phyloP scores from a whole-genome alignment of 2,888 invertebrate genomes.

The Hypomecis atomaria region DNA sequence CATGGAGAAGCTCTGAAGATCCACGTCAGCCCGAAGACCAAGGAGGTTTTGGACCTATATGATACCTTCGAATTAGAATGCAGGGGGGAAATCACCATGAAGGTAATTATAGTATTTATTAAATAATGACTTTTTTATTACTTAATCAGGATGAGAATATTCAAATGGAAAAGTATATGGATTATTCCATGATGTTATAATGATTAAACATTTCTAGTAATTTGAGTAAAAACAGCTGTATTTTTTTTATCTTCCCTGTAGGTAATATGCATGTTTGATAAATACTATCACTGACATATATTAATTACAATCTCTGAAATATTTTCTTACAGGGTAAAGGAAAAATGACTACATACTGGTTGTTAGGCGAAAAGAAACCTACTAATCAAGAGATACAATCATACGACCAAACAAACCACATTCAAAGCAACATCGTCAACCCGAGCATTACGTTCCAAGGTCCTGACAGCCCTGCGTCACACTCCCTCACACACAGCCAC shows the following conservation, averaged over 20 bases:
- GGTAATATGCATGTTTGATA: background rate
- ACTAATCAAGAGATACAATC: constrained; percentile 49
- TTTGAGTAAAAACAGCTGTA: too few species aligned
- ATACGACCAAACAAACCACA: constrained; percentile 52
- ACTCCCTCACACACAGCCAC: constrained; percentile 71
- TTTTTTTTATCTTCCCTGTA: too few species aligned
- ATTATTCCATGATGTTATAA: too few species aligned
- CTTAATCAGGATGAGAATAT: too few species aligned
- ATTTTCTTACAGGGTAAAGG: constrained; percentile 90
- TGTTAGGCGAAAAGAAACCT: constrained; percentile 88
- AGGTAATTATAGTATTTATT: too few species aligned
- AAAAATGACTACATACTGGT: constrained; percentile 95
- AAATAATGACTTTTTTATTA: too few species aligned
- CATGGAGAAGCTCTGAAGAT: constrained; percentile 95
- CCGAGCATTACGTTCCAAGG: constrained; percentile 81
- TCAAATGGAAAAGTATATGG: too few species aligned
- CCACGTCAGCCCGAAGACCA: constrained; percentile 96
- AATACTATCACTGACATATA: background rate
- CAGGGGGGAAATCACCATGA: constrained; percentile 95
- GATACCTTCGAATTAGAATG: constrained; percentile 93
- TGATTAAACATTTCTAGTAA: too few species aligned
- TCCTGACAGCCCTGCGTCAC: constrained; percentile 78
- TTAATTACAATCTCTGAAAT: background rate
- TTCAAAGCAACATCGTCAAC: constrained; percentile 55
- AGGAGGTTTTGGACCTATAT: constrained; percentile 92